phyloP scores from a whole-genome alignment of 2,797 vertebrate genomes.

The Anas flavirostris region DNA sequence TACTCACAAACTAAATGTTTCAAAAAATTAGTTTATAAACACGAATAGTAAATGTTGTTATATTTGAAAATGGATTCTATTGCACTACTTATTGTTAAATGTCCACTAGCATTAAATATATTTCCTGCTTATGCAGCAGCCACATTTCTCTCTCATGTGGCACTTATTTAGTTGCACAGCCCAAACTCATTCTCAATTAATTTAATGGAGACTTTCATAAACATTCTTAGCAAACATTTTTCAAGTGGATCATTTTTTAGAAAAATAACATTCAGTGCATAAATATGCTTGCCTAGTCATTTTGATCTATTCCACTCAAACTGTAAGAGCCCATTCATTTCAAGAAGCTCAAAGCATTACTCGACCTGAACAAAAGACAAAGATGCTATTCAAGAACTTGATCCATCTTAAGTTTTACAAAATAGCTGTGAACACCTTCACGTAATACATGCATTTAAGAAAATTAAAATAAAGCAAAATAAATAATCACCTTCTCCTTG shows the following conservation, averaged over 20 bases:
- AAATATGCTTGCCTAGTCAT: not conserved
- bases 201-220: not conserved
- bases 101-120: not conserved
- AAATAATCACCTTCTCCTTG: not conserved
- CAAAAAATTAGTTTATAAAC: not conserved
- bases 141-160: not conserved
- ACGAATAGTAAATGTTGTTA: not conserved
- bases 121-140: not conserved
- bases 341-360: constrained; percentile 15
- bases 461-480: not conserved
- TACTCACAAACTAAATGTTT: not conserved
- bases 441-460: not conserved
- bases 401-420: not conserved
- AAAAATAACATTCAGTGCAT: not conserved
- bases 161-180: not conserved
- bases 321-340: constrained; percentile 11
- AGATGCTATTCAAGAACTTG: not conserved
- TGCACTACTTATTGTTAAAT: not conserved
- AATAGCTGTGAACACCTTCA: not conserved
- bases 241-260: not conserved
- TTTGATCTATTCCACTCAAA: not conserved
- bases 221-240: not conserved
- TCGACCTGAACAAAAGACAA: constrained; percentile 20
- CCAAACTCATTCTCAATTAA: not conserved
- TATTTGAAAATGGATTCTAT: not conserved